Base-by-base conservation (phyloP, 2,113 vertebrate genomes). In the Amphiprion percula region DNA sequence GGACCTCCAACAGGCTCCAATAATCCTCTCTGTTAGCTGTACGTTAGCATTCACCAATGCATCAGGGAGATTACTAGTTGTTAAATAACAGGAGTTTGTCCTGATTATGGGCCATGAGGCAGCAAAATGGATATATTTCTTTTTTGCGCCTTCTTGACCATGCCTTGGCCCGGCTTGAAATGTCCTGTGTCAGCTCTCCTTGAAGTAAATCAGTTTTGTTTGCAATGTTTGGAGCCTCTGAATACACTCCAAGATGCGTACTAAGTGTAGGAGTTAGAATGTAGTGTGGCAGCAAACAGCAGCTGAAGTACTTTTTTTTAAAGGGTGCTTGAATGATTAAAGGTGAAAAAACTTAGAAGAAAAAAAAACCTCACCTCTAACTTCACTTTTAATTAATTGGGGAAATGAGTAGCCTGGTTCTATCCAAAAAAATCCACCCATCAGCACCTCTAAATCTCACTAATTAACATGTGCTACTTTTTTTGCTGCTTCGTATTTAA, bases 1-100 rank as follows among this genome's bases (percentile, higher is more conserved):
- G 30, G 75, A 82, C 70, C 64, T 74, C 75, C 62, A 55, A 24
- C 74, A 11, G 58, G 47, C 68, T 41, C 53, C 44, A 68, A 86
- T 87, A 66, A 84, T 90, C 67, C 2, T 33, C 74, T 64, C 41
- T 37, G n/a, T 56, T 73, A 50, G 24, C 61, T 30, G 50, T 59
- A 47, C 56, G 47, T 69, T 77, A 49, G 49, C 44, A 61, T 63
- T 63, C 46, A 67, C 14, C 55, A 59, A 17, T 60, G 75, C 17
- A 46, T 49, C n/a, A 53, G 30, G 73, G 44, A 58, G 67, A 83
- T 67, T 55, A 30, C 10, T 60, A 49, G 54, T 66, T 74, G 49
- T 71, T 68, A 50, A 39, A 50, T 33, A 11, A 55, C 23, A 54
- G 17, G 79, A 52, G 33, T 37, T 37, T 10, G 10, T 28, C 11